Percentiles rank a stretch among this genome's conserved stretches.
These are phyloP conservation scores for Cylindroiulus punctatus DNA, from an alignment of 2,888 invertebrate species.

Conservation along the genomic window DNA sequence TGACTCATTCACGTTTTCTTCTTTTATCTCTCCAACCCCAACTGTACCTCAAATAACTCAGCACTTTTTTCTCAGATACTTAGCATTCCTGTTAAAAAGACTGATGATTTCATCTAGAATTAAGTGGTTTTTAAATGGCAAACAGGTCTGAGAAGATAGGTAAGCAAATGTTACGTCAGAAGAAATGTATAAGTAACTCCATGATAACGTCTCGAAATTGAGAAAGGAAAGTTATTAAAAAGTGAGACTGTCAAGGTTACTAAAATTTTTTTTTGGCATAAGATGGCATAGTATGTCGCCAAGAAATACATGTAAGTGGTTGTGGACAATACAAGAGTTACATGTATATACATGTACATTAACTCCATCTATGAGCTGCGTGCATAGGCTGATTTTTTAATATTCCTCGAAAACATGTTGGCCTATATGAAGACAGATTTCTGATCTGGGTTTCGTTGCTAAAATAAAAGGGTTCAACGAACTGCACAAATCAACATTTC, in stretches of 20 bases:
- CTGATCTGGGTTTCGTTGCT: slow-evolving; percentile 23
- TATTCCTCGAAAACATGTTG: neutral
- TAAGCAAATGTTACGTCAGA: too few relatives aligned
- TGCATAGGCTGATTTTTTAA: neutral
- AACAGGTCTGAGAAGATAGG: too few relatives aligned
- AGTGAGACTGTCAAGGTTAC: neutral
- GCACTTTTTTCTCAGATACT: neutral
- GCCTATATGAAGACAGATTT: neutral
- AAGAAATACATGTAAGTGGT: neutral
- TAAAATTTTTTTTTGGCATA: too few relatives aligned
- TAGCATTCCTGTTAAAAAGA: neutral
- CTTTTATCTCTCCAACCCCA: neutral
- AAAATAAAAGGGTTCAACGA: neutral
- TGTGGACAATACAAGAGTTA: neutral
- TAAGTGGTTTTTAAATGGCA: neutral
- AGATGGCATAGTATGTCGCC: neutral
- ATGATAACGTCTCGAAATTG: neutral
- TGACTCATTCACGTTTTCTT: neutral
- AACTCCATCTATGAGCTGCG: neutral
- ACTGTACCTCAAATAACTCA: neutral
- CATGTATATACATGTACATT: too few relatives aligned
- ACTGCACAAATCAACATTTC: slow-evolving; percentile 17
- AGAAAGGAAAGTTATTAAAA: neutral
- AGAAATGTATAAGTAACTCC: neutral
- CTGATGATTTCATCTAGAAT: neutral